Conservation (phyloP, 2,888 invertebrate species). For the Hyppa rectilinea region DNA sequence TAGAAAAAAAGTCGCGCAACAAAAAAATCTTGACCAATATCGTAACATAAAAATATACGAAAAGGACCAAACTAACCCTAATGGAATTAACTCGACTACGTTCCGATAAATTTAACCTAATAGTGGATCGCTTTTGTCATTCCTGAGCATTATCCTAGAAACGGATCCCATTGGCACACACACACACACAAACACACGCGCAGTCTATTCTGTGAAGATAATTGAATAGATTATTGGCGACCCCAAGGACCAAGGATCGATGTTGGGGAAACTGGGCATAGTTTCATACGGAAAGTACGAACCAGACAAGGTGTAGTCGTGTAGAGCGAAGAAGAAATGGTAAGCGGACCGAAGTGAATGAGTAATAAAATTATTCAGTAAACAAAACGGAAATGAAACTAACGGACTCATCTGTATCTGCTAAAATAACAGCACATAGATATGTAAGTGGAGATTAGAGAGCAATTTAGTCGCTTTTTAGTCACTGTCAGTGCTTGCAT, state of each 20-base stretch:
- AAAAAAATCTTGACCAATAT: not conserved
- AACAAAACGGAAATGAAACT: not conserved
- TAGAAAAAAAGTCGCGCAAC: not conserved
- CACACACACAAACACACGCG: constrained; percentile 14
- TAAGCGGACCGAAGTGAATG: not conserved
- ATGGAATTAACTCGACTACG: constrained; percentile 36
- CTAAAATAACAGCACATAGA: too few relatives aligned
- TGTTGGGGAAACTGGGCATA: constrained; percentile 19
- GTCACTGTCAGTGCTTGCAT: too few relatives aligned
- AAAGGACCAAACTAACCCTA: constrained; percentile 21
- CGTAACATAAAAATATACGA: not conserved
- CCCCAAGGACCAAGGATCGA: constrained; percentile 26
- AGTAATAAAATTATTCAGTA: not conserved
- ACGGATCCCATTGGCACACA: constrained; percentile 29
- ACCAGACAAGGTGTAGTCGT: not conserved
- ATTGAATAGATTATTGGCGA: constrained; percentile 57
- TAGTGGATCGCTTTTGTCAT: constrained; percentile 44
- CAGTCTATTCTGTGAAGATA: constrained; percentile 38
- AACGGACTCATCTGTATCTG: not conserved
- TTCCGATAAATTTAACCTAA: constrained; percentile 46
- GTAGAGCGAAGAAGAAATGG: not conserved
- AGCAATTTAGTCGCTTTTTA: too few relatives aligned
- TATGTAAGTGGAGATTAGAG: not conserved
- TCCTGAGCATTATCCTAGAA: constrained; percentile 39
- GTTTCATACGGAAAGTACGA: constrained; percentile 5